Evolutionary conservation across 2,113 vertebrate genomes (phyloP), one percentile per base, ranked within the genome.

Genomic region (Pseudorasbora parva): DNA sequence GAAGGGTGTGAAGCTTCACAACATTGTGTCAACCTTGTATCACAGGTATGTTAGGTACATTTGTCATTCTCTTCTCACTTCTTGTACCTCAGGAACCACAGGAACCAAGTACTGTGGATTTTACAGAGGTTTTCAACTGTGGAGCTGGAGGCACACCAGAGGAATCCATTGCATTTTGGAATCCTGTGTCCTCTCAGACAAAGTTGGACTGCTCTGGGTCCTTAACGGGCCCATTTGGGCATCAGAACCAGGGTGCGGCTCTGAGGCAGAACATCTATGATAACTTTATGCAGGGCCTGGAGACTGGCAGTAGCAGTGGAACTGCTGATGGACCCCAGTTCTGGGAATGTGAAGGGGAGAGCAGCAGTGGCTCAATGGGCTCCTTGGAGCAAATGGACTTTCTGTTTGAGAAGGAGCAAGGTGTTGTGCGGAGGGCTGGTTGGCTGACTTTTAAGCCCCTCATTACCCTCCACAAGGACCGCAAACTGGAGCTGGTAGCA

Each of bases 361-460:
- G 96, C 84, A 98, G 97, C 71, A 95, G 94, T 0, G 97, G 96
- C 85, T 99, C 98, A 0, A 95, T 97, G 19, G 96, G 96, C 84
- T 98, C 97, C 1, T 85, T 98, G 88, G 98, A 99, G 87, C 95
- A 98, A 86, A 93, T 99, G 90, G 98, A 99, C 85, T 86, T 98
- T 73, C 90, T 98, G 83, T 98, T 97, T 74, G 97, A 98, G 89
- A 98, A 98, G 87, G 98, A 99, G 80, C 97, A 98, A 88, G 97
- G 97, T 1, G 96, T 98, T 89, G 96, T 99, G 21, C 94, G 98
- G 15, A 95, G 97, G 88, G 97, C 97, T 0, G 98, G 98, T 0
- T 97, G 96, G 96, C 95, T 99, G 56, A 97, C 95, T 89, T 99
- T 99, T 90, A 99, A 99, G 85, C 96, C 97, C 10, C 92, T 99